Evolutionary conservation across 2,797 vertebrate genomes (phyloP), one percentile per base, ranked within the genome.

Genomic region (Sebastes ruberrimus): DNA sequence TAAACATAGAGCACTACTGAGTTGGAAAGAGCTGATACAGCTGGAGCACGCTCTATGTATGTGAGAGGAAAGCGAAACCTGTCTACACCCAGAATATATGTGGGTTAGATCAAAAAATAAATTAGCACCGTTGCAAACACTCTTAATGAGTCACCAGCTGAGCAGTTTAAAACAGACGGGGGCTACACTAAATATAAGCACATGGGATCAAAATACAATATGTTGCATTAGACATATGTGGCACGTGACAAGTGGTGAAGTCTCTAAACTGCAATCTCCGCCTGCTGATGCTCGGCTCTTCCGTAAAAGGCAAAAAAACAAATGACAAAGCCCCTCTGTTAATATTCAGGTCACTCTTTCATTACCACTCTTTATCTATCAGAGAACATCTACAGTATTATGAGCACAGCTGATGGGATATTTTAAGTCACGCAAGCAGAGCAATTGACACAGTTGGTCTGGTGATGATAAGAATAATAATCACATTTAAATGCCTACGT

Each of bases 91-190:
- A 60, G 64, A 90, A 84, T 90, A 89, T 88, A 92, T 90, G 68
- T 72, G 55, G 74, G 82, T 80, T 81, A 68, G 79, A 90, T 90
- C 82, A 88, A 90, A 94, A 95, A 94, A 94, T 95, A 94, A 93
- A 92, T 92, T 78, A 86, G 86, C 90, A 90, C 85, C 42, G 42
- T 89, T 86, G 83, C 92, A 86, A 86, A 87, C 67, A 64, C 61
- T 74, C 35, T 49, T 81, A 78, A 88, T 88, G 80, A 80, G 78
- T 90, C 90, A 92, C 60, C 74, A 73, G 82, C 81, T 81, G 72
- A 84, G 79, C 70, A 71, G 81, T 62, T 80, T 80, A 52, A 82
- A 86, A 82, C 61, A 84, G 82, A 79, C 62, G 71, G 42, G 63
- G 79, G 75, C 64, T 62, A 74, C 16, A 55, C 89, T 93, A 93